Base-by-base conservation (phyloP, 2,113 vertebrate genomes). In the Dipodomys ordii region DNA sequence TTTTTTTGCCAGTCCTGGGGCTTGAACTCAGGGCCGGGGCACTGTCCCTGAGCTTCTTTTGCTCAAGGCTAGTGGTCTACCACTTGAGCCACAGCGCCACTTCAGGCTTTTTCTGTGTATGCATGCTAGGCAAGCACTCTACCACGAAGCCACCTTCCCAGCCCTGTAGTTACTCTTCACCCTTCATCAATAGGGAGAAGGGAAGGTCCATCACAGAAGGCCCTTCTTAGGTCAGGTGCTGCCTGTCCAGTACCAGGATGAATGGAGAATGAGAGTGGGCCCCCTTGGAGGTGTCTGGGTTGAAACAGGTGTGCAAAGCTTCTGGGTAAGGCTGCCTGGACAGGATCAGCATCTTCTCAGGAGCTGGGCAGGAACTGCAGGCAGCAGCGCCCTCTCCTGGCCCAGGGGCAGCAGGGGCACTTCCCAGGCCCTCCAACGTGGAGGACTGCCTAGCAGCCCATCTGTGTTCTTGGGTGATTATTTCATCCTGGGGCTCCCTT, bases 381-480 rank as follows among this genome's bases (percentile, higher is more conserved):
- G 18, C 0, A 78, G 53, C 30, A 80, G 84, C 71, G 64, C 93
- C 92, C 92, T 23, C 95, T 96, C 74, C 92, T 87, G 95, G 88
- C 89, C 46, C 25, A 30, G 20, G n/a, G 27, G 49, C 20, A 12
- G 64, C 32, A 35, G 16, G 6, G 69, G 16, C 39, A 73, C 49
- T 35, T 62, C 83, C 87, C 67, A 46, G 78, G 69, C 60, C 18
- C 20, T 18, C 11, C 0, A 68, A n/a, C 3, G n/a, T 69, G 49
- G 80, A 79, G 53, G 67, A n/a, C 57, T 23, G 82, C 64, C n/a
- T 64, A 6, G 83, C 64, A 0, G 49, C 65, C 65, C 96, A 96
- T 96, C 95, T 97, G 95, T 95, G 94, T 92, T 93, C 93, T 90
- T 79, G 65, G 92, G 71, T 39, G 67, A 68, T 95, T 94, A 92